phyloP scores from a whole-genome alignment of 2,888 invertebrate genomes.

The Habroteleia sp. region DNA sequence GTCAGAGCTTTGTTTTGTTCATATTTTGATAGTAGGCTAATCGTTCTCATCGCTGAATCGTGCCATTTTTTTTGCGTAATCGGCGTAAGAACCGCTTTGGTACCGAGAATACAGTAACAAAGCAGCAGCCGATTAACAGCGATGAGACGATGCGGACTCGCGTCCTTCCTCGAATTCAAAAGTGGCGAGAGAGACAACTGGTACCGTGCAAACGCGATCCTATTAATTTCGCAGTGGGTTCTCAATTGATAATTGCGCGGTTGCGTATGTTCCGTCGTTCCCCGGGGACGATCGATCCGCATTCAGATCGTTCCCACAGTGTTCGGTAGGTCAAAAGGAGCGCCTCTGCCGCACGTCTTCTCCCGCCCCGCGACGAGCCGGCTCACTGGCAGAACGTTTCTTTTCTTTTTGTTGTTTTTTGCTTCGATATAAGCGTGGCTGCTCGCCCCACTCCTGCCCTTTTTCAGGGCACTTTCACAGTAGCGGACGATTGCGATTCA shows the following conservation, averaged over 20 bases:
- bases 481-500: slow-evolving; percentile 32
- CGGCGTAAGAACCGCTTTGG: slow-evolving; percentile 9
- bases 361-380: slow-evolving; percentile 45
- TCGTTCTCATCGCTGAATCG: slow-evolving; percentile 13
- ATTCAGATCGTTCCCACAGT: slow-evolving; percentile 75
- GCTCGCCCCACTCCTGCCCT: slow-evolving; percentile 51
- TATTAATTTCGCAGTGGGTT: slow-evolving; percentile 63
- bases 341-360: slow-evolving; percentile 62
- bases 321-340: slow-evolving; percentile 74
- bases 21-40: too few species aligned
- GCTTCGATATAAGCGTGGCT: slow-evolving; percentile 70
- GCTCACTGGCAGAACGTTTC: slow-evolving; percentile 46
- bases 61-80: slow-evolving; percentile 8
- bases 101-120: slow-evolving; percentile 21
- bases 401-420: slow-evolving; percentile 44
- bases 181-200: slow-evolving; percentile 40
- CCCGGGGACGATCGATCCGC: slow-evolving; percentile 55
- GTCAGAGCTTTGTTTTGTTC: too few species aligned
- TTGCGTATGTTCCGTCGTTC: slow-evolving; percentile 49
- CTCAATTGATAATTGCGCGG: slow-evolving; percentile 64
- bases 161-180: slow-evolving; percentile 38
- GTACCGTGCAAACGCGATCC: slow-evolving; percentile 38
- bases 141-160: slow-evolving; percentile 20
- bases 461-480: slow-evolving; percentile 60
- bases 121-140: slow-evolving; percentile 45